Evolutionary conservation across 2,113 vertebrate genomes (phyloP), one percentile per base, ranked within the genome.

Genomic region (Microcebus tavaratra): DNA sequence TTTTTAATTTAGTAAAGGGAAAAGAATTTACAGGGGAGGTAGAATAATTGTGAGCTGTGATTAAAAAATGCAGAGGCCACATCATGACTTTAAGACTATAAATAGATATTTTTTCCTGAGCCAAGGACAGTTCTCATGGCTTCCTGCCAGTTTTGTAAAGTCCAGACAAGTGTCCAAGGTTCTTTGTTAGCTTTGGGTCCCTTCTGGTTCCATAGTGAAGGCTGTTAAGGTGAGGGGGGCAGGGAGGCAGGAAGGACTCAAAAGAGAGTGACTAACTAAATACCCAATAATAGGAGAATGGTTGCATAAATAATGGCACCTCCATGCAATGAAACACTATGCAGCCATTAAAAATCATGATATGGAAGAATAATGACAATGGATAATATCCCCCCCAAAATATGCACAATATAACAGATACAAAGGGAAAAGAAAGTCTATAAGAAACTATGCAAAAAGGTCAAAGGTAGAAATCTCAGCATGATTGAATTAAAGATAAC

Each of bases 41-140:
- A 94, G 72, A 82, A 63, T 42, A 96, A 86, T 82, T 84, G 84
- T 39, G 53, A 95, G 29, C 75, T 92, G 68, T 90, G 88, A 95
- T 92, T 81, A 97, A 94, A 84, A 82, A 6, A n/a, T 61, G 3
- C 10, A 85, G 36, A 89, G 29, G 83, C n/a, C 83, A 72, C 73
- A n/a, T 73, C 70, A 84, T 75, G 34, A 88, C 78, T 93, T 91
- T 85, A 80, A 90, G 91, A 95, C 3, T 91, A 95, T 29, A 81
- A 90, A 27, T 1, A 88, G 81, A 42, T 55, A 84, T 90, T 87
- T 83, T 65, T 72, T 93, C 91, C 78, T 82, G 29, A 79, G 78
- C 29, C 76, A 88, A 90, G 42, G 45, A 65, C 39, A 95, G 61
- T 88, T 91, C n/a, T 82, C 50, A 76, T 6, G 27, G 72, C 73